Base-by-base conservation (phyloP, 2,797 vertebrate species). In the Malurus splendens region DNA sequence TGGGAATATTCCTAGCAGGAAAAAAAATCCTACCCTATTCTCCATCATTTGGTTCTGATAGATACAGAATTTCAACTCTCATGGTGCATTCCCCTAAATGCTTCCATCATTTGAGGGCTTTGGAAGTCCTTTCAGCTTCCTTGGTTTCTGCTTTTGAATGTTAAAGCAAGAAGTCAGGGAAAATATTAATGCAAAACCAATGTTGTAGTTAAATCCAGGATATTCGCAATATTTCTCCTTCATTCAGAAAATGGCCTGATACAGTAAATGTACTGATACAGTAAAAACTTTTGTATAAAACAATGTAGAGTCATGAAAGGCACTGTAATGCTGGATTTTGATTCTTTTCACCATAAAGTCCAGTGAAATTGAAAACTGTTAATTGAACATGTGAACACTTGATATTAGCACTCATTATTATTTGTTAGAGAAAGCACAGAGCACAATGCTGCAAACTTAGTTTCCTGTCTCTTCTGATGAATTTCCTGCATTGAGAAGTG, bases 11-110 rank as follows among this genome's bases (percentile, higher is more conserved):
- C 51, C 23, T 60, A 30, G 38, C 8, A 50, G 45, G 18, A 8
- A 18, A 68, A 62, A 57, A 60, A 25, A 0, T 0, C 6, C 39
- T 19, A 18, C 10, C 9, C 30, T 27, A 5, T 71, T 64, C 38
- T 68, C 25, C 12, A 22, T 70, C 44, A 24, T 0, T 12, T 61
- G 19, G 6, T 68, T 44, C 39, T 17, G 30, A 32, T 5, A 48
- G 27, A 61, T n/a, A 25, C 18, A 75, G 41, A 38, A 55, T 84
- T 54, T 66, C 9, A 0, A 33, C 28, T 60, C 28, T 73, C 1
- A 0, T 28, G 11, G 19, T 76, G 28, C 18, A 38, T 87, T 82
- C 82, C 19, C 24, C 27, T 36, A 57, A 78, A 60, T 41, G 6
- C 15, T 81, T 72, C 82, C 17, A 42, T 2, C 24, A 64, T 75